These are phyloP conservation scores for Bursaphelenchus okinawaensis DNA, from an alignment of 2,888 invertebrate genomes.

Conservation along the genomic window DNA sequence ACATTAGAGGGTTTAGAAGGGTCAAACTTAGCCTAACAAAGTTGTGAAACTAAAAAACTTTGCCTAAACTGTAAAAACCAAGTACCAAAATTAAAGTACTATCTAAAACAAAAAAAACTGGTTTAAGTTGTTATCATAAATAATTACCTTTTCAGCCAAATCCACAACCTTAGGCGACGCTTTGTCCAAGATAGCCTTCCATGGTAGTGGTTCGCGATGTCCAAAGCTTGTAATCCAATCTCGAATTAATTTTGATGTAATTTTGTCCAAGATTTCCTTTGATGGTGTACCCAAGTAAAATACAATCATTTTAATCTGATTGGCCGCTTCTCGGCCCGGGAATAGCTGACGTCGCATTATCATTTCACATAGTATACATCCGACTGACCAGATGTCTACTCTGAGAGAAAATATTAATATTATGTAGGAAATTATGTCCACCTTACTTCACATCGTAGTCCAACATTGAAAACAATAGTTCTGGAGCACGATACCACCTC, in stretches of 20 bases:
- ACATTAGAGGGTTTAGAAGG: too few species aligned
- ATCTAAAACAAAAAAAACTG: background rate
- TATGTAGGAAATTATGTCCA: too few species aligned
- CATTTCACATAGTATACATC: constrained; percentile 63
- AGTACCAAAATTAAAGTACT: too few species aligned
- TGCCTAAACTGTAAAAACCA: too few species aligned
- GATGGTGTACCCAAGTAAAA: constrained; percentile 60
- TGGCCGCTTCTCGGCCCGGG: constrained; percentile 54
- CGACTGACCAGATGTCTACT: constrained; percentile 62
- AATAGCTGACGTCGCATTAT: constrained; percentile 61
- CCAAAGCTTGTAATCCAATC: constrained; percentile 56
- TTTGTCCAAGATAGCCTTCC: constrained; percentile 59
- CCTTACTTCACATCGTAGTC: constrained; percentile 59
- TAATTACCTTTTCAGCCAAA: constrained; percentile 49
- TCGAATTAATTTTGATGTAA: constrained; percentile 58
- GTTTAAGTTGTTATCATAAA: background rate
- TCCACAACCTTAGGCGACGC: constrained; percentile 59
- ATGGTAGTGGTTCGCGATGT: constrained; percentile 52
- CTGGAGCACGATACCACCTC: constrained; percentile 60
- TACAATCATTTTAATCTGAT: constrained; percentile 60
- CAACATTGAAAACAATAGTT: constrained; percentile 60
- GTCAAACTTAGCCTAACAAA: too few species aligned
- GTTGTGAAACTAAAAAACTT: too few species aligned
- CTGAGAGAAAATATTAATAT: too few species aligned
- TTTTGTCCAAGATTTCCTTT: constrained; percentile 49